Evolutionary conservation across 2,888 invertebrate genomes (phyloP).

Genomic region (Apodemia duryi): DNA sequence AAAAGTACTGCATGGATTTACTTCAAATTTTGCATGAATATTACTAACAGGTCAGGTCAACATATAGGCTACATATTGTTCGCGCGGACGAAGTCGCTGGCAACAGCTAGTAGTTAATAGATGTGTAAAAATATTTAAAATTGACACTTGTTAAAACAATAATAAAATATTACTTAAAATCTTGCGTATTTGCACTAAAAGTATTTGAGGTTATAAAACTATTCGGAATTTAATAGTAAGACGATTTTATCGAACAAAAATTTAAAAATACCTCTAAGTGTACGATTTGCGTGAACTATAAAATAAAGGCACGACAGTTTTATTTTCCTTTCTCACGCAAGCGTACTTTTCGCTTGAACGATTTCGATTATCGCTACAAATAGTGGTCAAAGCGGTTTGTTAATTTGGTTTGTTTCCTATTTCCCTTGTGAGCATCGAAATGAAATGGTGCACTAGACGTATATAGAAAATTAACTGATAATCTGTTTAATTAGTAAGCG

Average conservation of each 20-base stretch:
- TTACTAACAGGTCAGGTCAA: too few relatives aligned
- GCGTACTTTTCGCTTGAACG: conserved; percentile 4
- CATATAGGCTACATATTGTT: too few relatives aligned
- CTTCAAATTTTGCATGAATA: too few relatives aligned
- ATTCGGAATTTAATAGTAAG: background rate
- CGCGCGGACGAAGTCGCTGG: too few relatives aligned
- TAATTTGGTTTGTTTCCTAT: conserved; percentile 19
- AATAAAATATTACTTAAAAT: background rate
- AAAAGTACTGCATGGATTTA: too few relatives aligned
- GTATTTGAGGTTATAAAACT: background rate
- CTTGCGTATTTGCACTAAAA: background rate
- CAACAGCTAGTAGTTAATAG: too few relatives aligned
- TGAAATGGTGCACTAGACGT: conserved; percentile 5
- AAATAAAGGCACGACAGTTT: conserved; percentile 1
- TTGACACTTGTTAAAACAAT: too few relatives aligned
- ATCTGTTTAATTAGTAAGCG: background rate
- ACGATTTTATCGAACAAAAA: background rate
- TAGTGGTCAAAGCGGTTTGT: conserved; percentile 21
- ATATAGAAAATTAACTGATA: background rate
- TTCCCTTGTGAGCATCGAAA: conserved; percentile 11
- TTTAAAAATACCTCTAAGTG: background rate
- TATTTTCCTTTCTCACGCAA: conserved; percentile 14
- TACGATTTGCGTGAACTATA: background rate
- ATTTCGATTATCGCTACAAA: conserved; percentile 22
- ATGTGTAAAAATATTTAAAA: too few relatives aligned